Base-by-base conservation (phyloP, 1,140 invertebrate species). In the Idris sp. region DNA sequence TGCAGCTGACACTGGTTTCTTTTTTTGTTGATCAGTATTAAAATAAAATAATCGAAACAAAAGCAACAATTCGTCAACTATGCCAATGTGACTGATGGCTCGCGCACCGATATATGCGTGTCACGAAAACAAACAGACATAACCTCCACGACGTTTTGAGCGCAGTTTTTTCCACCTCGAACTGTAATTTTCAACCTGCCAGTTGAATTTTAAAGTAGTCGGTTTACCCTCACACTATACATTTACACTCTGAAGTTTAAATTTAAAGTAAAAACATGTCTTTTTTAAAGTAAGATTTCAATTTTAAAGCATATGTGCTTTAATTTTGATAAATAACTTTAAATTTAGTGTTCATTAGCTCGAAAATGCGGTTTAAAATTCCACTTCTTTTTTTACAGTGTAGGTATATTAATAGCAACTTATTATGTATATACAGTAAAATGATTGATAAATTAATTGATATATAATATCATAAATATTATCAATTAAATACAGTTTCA, bases 161-260 rank as follows among this genome's bases (percentile, higher is more conserved):
- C 10, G 13, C 33, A 14, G 14, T 15, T 15, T 36, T 36, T 36
- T 36, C 0, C 6, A 14, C 33, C 15, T 36, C 33, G 15, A 36
- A 36, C 11, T 36, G 2, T 11, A 36, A 36, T 15, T 36, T 36
- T 36, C n/a, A 36, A 13, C 14, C 33, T 36, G 33, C 33, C 1
- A 15, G 5, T 36, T 15, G 33, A 36, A 36, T 36, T 36, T 36
- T 36, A 13, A 3, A 36, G 2, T 14, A 36, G 15, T 14, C 13
- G 4, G 19, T 15, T 36, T 15, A 6, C 10, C 15, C 11, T 36
- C 33, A 36, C 30, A 33, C 30, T 11, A 33, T 33, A 33, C n/a
- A 33, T 33, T 33, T 33, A 33, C 30, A 33, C 30, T 33, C n/a
- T 9, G n/a, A 33, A 33, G 4, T 33, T 33, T 33, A 33, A 33